Conservation (phyloP, 37 sponge, comb jelly and placozoan genomes). For the Axinella damicornis region DNA sequence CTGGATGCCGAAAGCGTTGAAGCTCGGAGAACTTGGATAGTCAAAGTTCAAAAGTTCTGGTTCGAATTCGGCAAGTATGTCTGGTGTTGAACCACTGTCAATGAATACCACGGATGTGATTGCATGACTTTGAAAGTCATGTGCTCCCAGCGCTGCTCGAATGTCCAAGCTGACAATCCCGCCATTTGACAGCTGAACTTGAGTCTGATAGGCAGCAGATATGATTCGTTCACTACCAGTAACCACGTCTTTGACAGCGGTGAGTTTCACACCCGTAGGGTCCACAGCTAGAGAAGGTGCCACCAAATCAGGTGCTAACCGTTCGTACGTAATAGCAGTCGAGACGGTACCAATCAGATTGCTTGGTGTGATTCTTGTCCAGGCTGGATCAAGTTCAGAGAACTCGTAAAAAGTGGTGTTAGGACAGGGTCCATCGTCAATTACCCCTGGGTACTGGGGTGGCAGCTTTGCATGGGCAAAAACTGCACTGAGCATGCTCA, state of each 20-base stretch:
- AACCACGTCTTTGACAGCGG: not conserved
- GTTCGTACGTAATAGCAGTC: conserved; percentile 20
- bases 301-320: not conserved
- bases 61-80: not conserved
- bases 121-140: conserved; percentile 17
- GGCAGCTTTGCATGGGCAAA: conserved; percentile 64
- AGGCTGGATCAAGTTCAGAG: not conserved
- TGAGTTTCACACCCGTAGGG: conserved; percentile 36
- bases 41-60: conserved; percentile 6
- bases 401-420: conserved; percentile 19
- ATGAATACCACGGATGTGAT: conserved; percentile 71
- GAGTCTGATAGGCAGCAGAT: conserved; percentile 56
- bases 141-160: conserved; percentile 44
- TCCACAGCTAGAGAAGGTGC: not conserved
- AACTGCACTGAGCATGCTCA: conserved; percentile 52
- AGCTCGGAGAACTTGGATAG: not conserved
- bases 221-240: conserved; percentile 14
- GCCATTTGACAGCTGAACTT: conserved; percentile 10
- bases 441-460: conserved; percentile 19
- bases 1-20: conserved; percentile 68
- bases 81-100: conserved; percentile 17
- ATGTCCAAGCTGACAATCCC: conserved; percentile 49
- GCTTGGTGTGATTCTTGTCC: conserved; percentile 41
- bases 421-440: conserved; percentile 59
- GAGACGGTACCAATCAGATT: conserved; percentile 23